These are phyloP conservation scores for Sebastes aleutianus DNA, from an alignment of 2,797 vertebrate genomes.

Conservation along the genomic window DNA sequence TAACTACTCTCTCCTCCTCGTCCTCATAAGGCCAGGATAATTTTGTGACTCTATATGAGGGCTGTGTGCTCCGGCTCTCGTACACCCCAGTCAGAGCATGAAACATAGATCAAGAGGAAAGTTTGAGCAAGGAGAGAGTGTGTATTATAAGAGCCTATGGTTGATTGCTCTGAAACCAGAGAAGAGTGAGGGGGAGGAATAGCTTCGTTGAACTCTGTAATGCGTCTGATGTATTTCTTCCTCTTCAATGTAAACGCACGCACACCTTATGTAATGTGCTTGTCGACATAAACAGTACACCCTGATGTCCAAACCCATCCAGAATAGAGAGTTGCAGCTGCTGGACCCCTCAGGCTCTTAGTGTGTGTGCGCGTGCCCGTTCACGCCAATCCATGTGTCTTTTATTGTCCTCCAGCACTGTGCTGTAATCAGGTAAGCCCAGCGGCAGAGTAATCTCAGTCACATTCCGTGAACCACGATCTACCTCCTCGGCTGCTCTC, in stretches of 20 bases:
- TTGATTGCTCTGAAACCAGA: conserved; percentile 65
- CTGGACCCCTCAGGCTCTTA: conserved; percentile 1
- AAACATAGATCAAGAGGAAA: conserved; percentile 77
- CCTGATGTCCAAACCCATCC: conserved; percentile 22
- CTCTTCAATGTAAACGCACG: conserved; percentile 25
- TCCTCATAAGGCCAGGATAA: conserved; percentile 52
- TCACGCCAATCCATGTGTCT: conserved; percentile 2
- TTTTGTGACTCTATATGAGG: conserved; percentile 38
- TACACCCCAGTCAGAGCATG: conserved; percentile 50
- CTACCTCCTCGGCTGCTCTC: conserved; percentile 42
- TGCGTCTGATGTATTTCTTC: conserved; percentile 45
- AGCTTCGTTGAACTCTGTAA: conserved; percentile 48
- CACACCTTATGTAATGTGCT: conserved; percentile 24
- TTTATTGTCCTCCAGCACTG: conserved; percentile 47
- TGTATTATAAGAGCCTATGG: conserved; percentile 44
- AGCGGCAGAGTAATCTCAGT: conserved; percentile 57
- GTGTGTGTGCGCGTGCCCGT: not conserved
- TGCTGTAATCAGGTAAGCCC: conserved; percentile 67
- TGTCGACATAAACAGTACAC: conserved; percentile 31
- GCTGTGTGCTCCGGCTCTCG: conserved; percentile 27
- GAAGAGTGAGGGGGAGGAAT: conserved; percentile 44
- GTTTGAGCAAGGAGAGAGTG: conserved; percentile 52
- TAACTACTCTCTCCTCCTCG: conserved; percentile 32
- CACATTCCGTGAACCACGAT: conserved; percentile 50
- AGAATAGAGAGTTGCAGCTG: conserved; percentile 14